phyloP scores from a whole-genome alignment of 2,797 vertebrate genomes.

The Peromyscus nudipes region DNA sequence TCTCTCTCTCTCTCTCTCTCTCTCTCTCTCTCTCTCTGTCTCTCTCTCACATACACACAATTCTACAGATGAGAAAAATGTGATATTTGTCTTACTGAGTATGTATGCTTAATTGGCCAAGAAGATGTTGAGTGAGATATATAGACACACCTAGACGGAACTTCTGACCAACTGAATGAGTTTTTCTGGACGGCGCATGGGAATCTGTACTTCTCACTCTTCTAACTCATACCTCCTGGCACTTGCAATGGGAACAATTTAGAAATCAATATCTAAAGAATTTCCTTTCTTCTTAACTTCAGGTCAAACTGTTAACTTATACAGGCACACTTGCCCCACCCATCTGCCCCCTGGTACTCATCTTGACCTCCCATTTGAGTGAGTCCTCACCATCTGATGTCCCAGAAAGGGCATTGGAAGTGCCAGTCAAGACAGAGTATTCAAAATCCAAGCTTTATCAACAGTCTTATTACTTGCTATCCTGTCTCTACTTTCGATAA shows the following conservation, averaged over 20 bases:
- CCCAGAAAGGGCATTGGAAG: not conserved
- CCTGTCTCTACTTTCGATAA: not conserved
- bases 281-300: not conserved
- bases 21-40: too few relatives aligned
- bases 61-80: too few relatives aligned
- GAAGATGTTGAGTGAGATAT: not conserved
- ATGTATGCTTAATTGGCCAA: not conserved
- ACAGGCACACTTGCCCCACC: not conserved
- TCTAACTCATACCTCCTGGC: not conserved
- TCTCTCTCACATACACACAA: too few relatives aligned
- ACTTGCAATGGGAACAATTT: not conserved
- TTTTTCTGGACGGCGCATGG: not conserved
- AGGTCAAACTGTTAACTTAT: not conserved
- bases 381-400: not conserved
- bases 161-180: not conserved
- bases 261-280: not conserved
- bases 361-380: not conserved
- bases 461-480: not conserved
- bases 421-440: not conserved
- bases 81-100: not conserved
- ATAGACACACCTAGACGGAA: not conserved
- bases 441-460: not conserved
- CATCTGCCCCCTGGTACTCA: not conserved
- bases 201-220: not conserved
- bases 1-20: too few relatives aligned